These are phyloP conservation scores for Alethe castanea DNA, from an alignment of 2,113 vertebrate genomes.

Conservation along the genomic window DNA sequence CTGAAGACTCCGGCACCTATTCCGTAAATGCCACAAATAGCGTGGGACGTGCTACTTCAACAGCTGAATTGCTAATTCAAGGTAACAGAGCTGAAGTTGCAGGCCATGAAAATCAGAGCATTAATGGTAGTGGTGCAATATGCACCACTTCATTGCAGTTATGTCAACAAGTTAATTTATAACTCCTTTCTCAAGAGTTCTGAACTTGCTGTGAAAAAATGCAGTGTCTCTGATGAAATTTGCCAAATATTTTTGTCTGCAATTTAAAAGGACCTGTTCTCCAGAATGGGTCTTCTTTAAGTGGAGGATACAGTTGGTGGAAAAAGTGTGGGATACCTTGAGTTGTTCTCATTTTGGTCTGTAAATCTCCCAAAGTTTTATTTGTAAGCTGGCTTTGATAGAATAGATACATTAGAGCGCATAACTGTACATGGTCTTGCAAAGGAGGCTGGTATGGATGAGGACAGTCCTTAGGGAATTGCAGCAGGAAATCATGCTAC, in stretches of 20 bases:
- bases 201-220: background rate
- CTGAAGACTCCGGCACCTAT: slow-evolving; percentile 96
- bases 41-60: slow-evolving; percentile 94
- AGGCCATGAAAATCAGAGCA: background rate
- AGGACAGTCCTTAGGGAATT: background rate
- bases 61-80: slow-evolving; percentile 93
- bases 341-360: background rate
- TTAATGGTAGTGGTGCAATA: background rate
- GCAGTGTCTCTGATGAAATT: background rate
- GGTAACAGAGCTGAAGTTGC: slow-evolving; percentile 64
- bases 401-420: background rate
- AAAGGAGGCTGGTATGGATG: background rate
- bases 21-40: slow-evolving; percentile 95
- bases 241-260: background rate
- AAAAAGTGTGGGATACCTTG: background rate
- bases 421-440: background rate
- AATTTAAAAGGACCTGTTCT: background rate
- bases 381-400: background rate
- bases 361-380: background rate
- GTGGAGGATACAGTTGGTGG: background rate
- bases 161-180: background rate
- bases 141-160: background rate
- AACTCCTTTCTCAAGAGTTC: background rate
- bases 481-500: background rate
- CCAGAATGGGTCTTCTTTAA: background rate